Percentiles rank a stretch among this genome's conserved stretches.
Evolutionary conservation across 2,113 vertebrate species (phyloP).

Genomic region (Cepphus grylle): DNA sequence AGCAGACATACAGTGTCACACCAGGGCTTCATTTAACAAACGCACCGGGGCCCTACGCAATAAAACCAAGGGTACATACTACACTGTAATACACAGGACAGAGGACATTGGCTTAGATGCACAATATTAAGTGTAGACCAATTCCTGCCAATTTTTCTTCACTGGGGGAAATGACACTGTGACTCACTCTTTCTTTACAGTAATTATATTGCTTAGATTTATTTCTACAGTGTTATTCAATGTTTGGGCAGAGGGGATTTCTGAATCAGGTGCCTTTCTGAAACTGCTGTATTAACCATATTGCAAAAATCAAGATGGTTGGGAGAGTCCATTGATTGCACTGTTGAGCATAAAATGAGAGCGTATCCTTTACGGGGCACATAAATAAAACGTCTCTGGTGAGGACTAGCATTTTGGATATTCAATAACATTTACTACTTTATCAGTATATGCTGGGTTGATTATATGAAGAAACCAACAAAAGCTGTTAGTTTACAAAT

Average conservation of each 20-base stretch:
- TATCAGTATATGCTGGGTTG: conserved; percentile 62
- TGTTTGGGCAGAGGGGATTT: not conserved
- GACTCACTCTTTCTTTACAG: not conserved
- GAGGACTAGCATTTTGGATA: conserved; percentile 75
- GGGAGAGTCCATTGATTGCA: conserved; percentile 12
- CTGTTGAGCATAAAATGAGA: conserved; percentile 29
- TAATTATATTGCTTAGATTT: conserved; percentile 3
- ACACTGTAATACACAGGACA: not conserved
- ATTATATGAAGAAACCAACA: conserved; percentile 71
- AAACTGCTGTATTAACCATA: not conserved
- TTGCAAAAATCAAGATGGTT: not conserved
- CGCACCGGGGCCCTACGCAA: not conserved
- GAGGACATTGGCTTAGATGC: not conserved
- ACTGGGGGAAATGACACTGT: not conserved
- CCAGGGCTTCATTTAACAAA: conserved; percentile 13
- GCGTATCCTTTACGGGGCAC: not conserved
- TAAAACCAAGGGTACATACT: conserved; percentile 1
- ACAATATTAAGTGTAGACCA: not conserved
- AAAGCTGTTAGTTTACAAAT: conserved; percentile 66
- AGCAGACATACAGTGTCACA: conserved; percentile 22
- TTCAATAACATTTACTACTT: conserved; percentile 72
- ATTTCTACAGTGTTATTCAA: conserved; percentile 1
- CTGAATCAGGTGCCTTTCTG: not conserved
- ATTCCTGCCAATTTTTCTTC: not conserved
- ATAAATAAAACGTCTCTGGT: conserved; percentile 68